These are phyloP conservation scores for Pipistrellus pipistrellus DNA, from an alignment of 2,797 vertebrate species.

Conservation along the genomic window DNA sequence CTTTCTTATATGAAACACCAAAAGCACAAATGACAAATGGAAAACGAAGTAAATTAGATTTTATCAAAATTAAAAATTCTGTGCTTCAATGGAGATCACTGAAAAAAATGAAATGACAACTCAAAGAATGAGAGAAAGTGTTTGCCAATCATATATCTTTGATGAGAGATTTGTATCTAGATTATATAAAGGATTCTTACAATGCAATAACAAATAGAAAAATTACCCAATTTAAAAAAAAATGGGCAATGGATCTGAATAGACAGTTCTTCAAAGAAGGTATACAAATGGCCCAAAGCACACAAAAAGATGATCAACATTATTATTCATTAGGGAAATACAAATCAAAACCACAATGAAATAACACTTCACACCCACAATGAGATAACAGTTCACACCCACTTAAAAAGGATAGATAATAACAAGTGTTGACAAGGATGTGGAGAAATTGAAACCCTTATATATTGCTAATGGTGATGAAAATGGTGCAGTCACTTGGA, in stretches of 20 bases:
- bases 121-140: neutral
- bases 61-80: constrained; percentile 18
- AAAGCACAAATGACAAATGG: constrained; percentile 25
- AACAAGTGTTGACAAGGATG: constrained; percentile 18
- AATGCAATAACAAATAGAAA: constrained; percentile 42
- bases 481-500: neutral
- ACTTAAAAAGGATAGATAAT: constrained; percentile 39
- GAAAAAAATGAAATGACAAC: constrained; percentile 45
- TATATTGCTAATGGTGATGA: neutral
- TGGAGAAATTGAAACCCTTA: constrained; percentile 31
- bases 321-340: constrained; percentile 39
- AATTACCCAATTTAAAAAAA: constrained; percentile 46
- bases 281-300: neutral
- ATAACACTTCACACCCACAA: neutral
- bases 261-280: constrained; percentile 44
- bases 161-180: neutral
- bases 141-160: neutral
- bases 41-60: neutral
- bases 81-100: neutral
- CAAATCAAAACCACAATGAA: constrained; percentile 45
- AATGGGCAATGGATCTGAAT: neutral
- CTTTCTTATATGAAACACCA: neutral
- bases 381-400: constrained; percentile 1
- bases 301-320: constrained; percentile 33
- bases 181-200: neutral